Evolutionary conservation across 64 coral and sea anemone genomes (phyloP).

Genomic region (Stichodactyla mertensii): DNA sequence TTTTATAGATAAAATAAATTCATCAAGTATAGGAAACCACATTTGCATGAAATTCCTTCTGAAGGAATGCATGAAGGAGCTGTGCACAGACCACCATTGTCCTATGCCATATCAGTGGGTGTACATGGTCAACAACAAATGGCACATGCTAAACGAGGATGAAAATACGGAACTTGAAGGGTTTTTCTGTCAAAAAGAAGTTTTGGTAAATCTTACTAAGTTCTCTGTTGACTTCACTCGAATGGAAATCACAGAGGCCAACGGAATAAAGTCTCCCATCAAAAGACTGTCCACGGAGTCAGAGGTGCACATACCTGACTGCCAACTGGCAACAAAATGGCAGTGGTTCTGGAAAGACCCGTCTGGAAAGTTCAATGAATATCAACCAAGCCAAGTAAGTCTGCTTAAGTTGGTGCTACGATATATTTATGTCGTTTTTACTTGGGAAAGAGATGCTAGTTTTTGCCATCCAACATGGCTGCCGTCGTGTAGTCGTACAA

Average conservation of each 20-base stretch:
- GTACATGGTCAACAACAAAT: constrained; percentile 16
- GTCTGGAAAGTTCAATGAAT: constrained; percentile 36
- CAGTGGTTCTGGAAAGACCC: constrained; percentile 70
- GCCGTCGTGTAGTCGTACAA: too few species aligned
- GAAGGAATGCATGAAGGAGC: constrained; percentile 41
- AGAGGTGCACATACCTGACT: background rate
- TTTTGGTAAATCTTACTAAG: too few species aligned
- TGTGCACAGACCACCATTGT: constrained; percentile 55
- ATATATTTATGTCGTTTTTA: too few species aligned
- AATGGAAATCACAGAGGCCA: constrained; percentile 28
- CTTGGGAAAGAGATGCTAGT: too few species aligned
- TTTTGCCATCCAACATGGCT: too few species aligned
- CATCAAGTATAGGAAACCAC: background rate
- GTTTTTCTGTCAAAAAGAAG: constrained; percentile 23
- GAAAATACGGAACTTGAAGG: constrained; percentile 66
- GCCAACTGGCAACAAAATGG: constrained; percentile 52
- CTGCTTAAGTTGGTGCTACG: background rate
- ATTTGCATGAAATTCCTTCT: constrained; percentile 53
- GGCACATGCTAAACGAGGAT: constrained; percentile 35
- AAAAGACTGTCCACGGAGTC: constrained; percentile 65
- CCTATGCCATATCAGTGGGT: constrained; percentile 70
- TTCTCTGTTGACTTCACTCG: too few species aligned
- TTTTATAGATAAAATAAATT: background rate
- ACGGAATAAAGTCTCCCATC: constrained; percentile 21
- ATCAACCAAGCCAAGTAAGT: constrained; percentile 14